phyloP scores from a whole-genome alignment of 2,797 vertebrate species.

The Cottoperca gobio region DNA sequence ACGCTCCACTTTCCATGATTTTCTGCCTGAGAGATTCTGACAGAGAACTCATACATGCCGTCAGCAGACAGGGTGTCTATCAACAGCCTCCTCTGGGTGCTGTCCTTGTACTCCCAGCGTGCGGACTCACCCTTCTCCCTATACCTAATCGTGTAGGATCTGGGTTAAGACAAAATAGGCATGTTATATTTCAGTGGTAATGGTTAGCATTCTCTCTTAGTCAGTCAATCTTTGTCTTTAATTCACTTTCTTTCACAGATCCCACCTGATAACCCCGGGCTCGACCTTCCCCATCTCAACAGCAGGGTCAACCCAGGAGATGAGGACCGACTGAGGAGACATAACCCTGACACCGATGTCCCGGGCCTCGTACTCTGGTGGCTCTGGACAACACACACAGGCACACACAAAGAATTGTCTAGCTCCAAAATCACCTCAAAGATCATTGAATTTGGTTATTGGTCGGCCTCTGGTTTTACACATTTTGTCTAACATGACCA shows the following conservation, averaged over 20 bases:
- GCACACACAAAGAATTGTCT: slow-evolving; percentile 37
- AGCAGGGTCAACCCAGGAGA: slow-evolving; percentile 93
- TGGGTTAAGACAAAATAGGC: slow-evolving; percentile 57
- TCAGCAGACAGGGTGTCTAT: slow-evolving; percentile 92
- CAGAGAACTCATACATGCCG: slow-evolving; percentile 96
- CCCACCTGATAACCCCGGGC: slow-evolving; percentile 76
- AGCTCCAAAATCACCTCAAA: background rate
- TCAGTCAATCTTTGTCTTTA: background rate
- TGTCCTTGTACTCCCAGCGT: slow-evolving; percentile 94
- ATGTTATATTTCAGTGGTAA: slow-evolving; percentile 14
- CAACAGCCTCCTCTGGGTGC: slow-evolving; percentile 87
- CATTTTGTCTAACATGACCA: background rate
- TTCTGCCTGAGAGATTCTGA: slow-evolving; percentile 90
- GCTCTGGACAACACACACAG: slow-evolving; percentile 84
- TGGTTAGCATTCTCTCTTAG: background rate
- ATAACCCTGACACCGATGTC: slow-evolving; percentile 95
- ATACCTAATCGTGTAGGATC: slow-evolving; percentile 92
- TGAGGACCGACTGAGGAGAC: slow-evolving; percentile 95
- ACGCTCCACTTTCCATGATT: slow-evolving; percentile 93
- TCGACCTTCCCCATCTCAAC: slow-evolving; percentile 88
- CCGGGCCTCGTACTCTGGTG: slow-evolving; percentile 87
- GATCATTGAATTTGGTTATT: background rate
- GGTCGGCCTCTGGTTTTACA: background rate
- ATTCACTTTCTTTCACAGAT: slow-evolving; percentile 1
- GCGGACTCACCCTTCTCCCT: slow-evolving; percentile 97